phyloP scores from a whole-genome alignment of 1,140 invertebrate species.

The Mercenaria mercenaria region DNA sequence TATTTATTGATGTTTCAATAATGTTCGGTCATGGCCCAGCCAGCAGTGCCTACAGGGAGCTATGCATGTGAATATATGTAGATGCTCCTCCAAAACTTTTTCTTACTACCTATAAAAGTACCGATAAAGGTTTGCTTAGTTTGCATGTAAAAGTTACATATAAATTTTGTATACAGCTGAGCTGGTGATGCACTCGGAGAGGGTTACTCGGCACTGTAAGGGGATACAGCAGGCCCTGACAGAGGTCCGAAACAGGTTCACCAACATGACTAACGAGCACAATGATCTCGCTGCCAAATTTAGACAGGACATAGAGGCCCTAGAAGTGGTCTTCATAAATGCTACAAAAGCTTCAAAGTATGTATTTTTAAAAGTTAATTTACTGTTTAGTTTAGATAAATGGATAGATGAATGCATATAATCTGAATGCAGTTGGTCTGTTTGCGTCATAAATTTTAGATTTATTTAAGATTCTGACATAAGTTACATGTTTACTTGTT shows the following conservation, averaged over 20 bases:
- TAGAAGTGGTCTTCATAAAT: conserved; percentile 84
- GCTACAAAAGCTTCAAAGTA: conserved; percentile 86
- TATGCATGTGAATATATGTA: too few relatives aligned
- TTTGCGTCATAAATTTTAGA: too few relatives aligned
- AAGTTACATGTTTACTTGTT: too few relatives aligned
- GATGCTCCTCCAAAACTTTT: too few relatives aligned
- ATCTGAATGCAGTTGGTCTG: too few relatives aligned
- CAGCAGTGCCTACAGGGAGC: too few relatives aligned
- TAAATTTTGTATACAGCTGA: conserved; percentile 85
- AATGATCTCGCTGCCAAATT: conserved; percentile 83
- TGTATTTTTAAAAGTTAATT: conserved; percentile 29
- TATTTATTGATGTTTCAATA: too few relatives aligned
- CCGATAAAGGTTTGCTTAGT: too few relatives aligned
- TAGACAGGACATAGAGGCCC: conserved; percentile 81
- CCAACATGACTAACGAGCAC: conserved; percentile 81
- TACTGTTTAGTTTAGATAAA: background rate
- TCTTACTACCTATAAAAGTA: too few relatives aligned
- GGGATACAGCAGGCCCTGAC: conserved; percentile 83
- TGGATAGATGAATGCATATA: too few relatives aligned
- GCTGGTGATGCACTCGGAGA: conserved; percentile 85
- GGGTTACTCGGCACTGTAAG: conserved; percentile 84
- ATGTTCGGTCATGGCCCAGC: too few relatives aligned
- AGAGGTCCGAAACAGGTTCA: conserved; percentile 80
- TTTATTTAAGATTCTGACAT: background rate
- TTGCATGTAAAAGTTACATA: too few relatives aligned